Evolutionary conservation across 2,888 invertebrate species (phyloP).

Genomic region (Macrophya annulata): DNA sequence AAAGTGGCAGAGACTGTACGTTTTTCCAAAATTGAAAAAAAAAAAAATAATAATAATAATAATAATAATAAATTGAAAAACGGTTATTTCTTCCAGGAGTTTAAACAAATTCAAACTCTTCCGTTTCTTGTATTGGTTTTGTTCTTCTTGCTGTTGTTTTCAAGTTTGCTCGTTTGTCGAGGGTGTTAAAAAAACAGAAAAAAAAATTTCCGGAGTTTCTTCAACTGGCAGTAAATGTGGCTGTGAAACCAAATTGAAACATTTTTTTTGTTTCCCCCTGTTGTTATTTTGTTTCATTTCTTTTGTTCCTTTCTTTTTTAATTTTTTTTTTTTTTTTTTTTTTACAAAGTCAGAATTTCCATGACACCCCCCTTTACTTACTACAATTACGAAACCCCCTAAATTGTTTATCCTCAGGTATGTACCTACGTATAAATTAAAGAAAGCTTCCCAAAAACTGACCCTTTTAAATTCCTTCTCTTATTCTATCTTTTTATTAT

Average conservation of each 20-base stretch:
- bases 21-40: no score
- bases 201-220: neutral
- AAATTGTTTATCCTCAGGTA: neutral
- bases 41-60: no score
- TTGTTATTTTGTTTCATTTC: no score
- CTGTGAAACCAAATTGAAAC: neutral
- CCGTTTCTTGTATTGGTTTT: neutral
- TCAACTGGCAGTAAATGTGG: neutral
- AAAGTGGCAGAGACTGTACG: no score
- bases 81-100: neutral
- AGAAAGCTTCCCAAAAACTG: neutral
- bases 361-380: neutral
- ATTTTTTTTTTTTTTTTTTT: no score
- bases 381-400: conserved; percentile 1
- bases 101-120: no score
- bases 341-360: neutral
- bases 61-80: no score
- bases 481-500: neutral
- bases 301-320: no score
- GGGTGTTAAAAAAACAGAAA: neutral
- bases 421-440: neutral
- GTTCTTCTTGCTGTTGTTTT: neutral
- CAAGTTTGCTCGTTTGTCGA: neutral
- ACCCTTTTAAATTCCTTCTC: neutral
- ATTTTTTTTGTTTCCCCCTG: neutral